Conservation (phyloP, 2,888 invertebrate genomes). For the Nomada ruficornis region DNA sequence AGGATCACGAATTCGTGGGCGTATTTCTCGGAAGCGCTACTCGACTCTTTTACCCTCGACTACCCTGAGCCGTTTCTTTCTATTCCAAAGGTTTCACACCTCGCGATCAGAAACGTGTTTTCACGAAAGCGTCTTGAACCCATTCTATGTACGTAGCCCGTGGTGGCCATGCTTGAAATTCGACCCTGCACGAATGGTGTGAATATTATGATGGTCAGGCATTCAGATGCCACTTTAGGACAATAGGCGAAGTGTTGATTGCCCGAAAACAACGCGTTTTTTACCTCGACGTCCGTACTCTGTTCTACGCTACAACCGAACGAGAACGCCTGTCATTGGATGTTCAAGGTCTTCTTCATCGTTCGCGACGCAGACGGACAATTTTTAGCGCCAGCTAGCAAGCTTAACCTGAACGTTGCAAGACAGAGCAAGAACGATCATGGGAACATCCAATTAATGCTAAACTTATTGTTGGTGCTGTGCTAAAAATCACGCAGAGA, state of each 20-base stretch:
- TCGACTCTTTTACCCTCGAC: slow-evolving; percentile 63
- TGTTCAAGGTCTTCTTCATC: slow-evolving; percentile 48
- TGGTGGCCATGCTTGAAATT: slow-evolving; percentile 79
- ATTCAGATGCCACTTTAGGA: slow-evolving; percentile 81
- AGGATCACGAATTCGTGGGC: slow-evolving; percentile 57
- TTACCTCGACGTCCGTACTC: slow-evolving; percentile 53
- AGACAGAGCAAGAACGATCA: slow-evolving; percentile 14
- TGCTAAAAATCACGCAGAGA: no score
- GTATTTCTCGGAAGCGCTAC: slow-evolving; percentile 62
- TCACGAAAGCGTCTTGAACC: slow-evolving; percentile 52
- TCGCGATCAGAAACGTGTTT: slow-evolving; percentile 66
- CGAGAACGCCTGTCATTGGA: slow-evolving; percentile 28
- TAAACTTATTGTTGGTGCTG: slow-evolving; percentile 33
- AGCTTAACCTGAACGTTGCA: slow-evolving; percentile 8
- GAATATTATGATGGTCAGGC: slow-evolving; percentile 83
- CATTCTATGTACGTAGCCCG: slow-evolving; percentile 57
- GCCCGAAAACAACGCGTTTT: slow-evolving; percentile 81
- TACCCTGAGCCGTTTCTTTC: slow-evolving; percentile 45
- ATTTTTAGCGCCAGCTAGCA: neutral
- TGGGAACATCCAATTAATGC: slow-evolving; percentile 55
- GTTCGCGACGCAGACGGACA: neutral
- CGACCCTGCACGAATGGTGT: slow-evolving; percentile 80
- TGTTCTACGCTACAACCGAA: slow-evolving; percentile 38
- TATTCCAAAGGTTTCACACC: slow-evolving; percentile 71
- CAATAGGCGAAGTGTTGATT: slow-evolving; percentile 83